Base-by-base conservation (phyloP, 2,113 vertebrate species). In the Neodontobutis hainanensis region DNA sequence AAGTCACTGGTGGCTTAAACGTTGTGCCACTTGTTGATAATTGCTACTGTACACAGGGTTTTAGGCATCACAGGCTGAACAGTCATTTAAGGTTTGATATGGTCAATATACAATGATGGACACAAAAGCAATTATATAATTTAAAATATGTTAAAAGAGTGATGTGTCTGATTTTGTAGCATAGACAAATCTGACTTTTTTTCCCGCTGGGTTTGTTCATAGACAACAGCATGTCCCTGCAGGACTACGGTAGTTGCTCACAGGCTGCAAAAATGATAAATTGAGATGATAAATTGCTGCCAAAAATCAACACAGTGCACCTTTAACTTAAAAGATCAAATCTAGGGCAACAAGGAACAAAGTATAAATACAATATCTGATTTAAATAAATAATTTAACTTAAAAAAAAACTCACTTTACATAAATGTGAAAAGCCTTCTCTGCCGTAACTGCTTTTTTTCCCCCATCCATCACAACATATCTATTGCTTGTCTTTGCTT, bases 341-440 rank as follows among this genome's bases (percentile, higher is more conserved):
- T 49, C 32, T 40, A 15, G 32, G 68, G 57, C 73, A 73, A 70
- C 58, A 67, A 27, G 9, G 81, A 86, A 83, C 62, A 83, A 84
- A 85, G 77, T 66, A 62, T 60, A 81, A 88, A 75, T 81, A 75
- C 60, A 73, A 70, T 12, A 38, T 73, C 42, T 47, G 45, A 72
- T 52, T 62, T 70, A 83, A 88, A 86, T 80, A 78, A 87, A 87
- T 82, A 72, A 73, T 55, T 75, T 49, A 78, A 68, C 48, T 36
- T 12, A 53, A 56, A 63, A 64, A 36, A 16, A 49, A 38, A 51
- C 19, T 56, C 27, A 59, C 68, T 61, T 65, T 3, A 70, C 61
- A 61, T 40, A 49, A 63, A 78, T 49, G 35, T 3, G 48, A 55
- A 65, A 78, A n/a, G n/a, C n/a, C n/a, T n/a, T n/a, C n/a, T n/a